These are phyloP conservation scores for Lepisosteus osseus DNA, from an alignment of 2,113 vertebrate species.

Conservation along the genomic window DNA sequence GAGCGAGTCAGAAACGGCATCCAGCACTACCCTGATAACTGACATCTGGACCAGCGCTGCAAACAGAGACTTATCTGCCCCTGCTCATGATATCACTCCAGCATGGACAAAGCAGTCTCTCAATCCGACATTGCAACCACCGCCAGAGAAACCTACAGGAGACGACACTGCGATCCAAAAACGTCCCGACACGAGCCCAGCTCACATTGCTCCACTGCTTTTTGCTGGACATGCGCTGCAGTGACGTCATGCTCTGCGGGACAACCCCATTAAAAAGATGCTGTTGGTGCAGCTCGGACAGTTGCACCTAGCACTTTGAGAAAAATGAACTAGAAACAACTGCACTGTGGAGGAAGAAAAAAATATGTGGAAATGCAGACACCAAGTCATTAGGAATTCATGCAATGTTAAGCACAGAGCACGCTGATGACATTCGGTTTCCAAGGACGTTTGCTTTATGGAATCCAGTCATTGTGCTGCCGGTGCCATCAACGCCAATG, in stretches of 20 bases:
- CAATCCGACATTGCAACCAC: background rate
- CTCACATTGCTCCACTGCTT: background rate
- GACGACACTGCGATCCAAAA: background rate
- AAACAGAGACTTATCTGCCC: background rate
- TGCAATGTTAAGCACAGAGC: no score
- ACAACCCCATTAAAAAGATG: background rate
- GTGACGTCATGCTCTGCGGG: background rate
- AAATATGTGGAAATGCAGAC: background rate
- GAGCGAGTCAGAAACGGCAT: background rate
- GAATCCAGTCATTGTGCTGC: no score
- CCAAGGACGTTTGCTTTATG: no score
- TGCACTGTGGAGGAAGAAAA: background rate
- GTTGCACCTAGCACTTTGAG: background rate
- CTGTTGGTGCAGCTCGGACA: background rate
- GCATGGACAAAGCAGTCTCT: background rate
- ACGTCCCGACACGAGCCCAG: background rate
- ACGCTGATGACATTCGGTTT: no score
- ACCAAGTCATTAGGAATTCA: background rate
- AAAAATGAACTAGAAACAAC: background rate
- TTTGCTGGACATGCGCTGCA: background rate
- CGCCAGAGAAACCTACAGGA: background rate
- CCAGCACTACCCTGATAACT: background rate
- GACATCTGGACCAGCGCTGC: background rate
- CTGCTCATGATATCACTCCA: background rate
- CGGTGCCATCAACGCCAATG: no score